A percentile compares a stretch with the other conserved stretches of the same genome.
Conservation (phyloP, 2,888 invertebrate genomes). For the Rosalia funebris region DNA sequence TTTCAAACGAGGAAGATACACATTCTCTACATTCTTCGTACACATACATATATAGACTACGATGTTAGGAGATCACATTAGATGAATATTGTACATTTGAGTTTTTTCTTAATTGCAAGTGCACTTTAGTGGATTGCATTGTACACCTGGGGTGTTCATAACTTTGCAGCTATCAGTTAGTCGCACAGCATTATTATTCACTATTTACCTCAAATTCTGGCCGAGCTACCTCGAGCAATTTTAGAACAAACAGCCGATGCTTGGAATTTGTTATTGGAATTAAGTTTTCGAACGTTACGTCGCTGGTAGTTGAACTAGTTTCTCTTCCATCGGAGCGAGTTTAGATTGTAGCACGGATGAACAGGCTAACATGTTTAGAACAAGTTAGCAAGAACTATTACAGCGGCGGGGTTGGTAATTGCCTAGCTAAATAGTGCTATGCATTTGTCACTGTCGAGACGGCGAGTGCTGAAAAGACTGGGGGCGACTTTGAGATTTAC, state of each 20-base stretch:
- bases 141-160: too few species aligned
- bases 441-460: background rate
- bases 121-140: too few species aligned
- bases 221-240: background rate
- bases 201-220: background rate
- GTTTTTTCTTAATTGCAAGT: too few species aligned
- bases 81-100: too few species aligned
- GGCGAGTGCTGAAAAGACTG: conserved; percentile 6
- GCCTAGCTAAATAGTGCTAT: conserved; percentile 30
- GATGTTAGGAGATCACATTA: too few species aligned
- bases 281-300: conserved; percentile 10
- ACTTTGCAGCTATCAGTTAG: background rate
- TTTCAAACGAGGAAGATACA: too few species aligned
- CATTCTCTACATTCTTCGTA: too few species aligned
- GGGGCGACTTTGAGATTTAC: background rate
- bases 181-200: background rate
- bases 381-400: conserved; percentile 43
- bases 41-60: too few species aligned
- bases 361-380: conserved; percentile 39
- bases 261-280: background rate
- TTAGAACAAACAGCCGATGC: background rate
- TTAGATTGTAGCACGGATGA: conserved; percentile 38
- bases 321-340: conserved; percentile 1
- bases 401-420: conserved; percentile 41
- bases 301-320: conserved; percentile 14